Evolutionary conservation across 2,113 vertebrate species (phyloP).

Genomic region (Siniperca chuatsi): DNA sequence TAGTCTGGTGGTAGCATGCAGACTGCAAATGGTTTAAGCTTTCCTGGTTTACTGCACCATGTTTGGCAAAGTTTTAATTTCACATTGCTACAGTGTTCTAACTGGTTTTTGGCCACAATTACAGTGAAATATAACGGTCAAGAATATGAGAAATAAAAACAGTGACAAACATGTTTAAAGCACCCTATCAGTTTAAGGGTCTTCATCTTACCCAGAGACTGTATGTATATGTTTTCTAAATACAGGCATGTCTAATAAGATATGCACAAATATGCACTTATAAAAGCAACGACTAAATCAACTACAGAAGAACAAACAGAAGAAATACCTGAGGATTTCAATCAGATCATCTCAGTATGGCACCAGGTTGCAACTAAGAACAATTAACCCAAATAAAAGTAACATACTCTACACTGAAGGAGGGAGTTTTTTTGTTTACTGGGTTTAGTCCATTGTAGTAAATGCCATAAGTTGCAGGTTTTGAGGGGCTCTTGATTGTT

Average conservation of each 20-base stretch:
- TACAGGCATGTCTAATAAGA: neutral
- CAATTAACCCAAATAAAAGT: neutral
- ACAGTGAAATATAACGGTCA: neutral
- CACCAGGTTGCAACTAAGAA: neutral
- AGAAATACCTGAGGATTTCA: slow-evolving; percentile 44
- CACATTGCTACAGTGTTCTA: neutral
- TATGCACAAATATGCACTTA: neutral
- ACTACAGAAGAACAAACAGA: neutral
- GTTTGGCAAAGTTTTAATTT: too few species aligned
- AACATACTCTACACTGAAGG: neutral
- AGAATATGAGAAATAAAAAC: neutral
- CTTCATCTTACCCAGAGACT: neutral
- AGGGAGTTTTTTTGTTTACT: neutral
- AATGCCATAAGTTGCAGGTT: neutral
- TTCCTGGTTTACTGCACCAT: neutral
- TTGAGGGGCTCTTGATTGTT: neutral
- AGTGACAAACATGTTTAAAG: neutral
- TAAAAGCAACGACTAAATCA: neutral
- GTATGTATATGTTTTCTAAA: neutral
- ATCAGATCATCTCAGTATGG: neutral
- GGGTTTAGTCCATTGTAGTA: neutral
- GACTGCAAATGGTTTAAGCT: neutral
- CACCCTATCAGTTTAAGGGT: neutral
- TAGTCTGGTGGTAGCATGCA: neutral
- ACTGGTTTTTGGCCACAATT: neutral